A percentile compares a stretch with the other conserved stretches of the same genome.
Evolutionary conservation across 1,140 invertebrate species (phyloP).

Genomic region (Pantala flavescens): DNA sequence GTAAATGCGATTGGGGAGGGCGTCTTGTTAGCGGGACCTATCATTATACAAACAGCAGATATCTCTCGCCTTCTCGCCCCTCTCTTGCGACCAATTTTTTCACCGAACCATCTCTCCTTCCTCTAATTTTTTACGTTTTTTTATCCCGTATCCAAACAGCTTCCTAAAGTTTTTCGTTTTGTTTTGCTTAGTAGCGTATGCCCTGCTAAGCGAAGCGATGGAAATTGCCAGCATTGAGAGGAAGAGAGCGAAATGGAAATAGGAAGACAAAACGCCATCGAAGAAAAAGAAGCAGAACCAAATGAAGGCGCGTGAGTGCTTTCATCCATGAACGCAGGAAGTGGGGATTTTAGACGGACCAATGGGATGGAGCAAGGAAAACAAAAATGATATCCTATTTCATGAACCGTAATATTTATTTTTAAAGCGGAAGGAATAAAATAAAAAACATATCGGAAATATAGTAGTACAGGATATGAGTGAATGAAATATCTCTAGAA

Average conservation of each 20-base stretch:
- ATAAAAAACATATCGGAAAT: no score
- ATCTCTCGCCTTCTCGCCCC: not conserved
- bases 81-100: slow-evolving; percentile 6
- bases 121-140: not conserved
- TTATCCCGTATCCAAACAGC: not conserved
- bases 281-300: not conserved
- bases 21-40: not conserved
- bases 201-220: not conserved
- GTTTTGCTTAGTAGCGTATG: not conserved
- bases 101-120: not conserved
- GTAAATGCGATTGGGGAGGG: not conserved
- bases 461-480: no score
- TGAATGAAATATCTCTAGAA: no score
- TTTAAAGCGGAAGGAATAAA: no score
- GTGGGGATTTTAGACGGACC: not conserved
- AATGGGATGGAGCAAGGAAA: no score
- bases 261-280: not conserved
- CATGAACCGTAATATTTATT: no score
- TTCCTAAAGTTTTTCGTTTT: not conserved
- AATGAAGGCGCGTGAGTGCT: not conserved
- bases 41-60: not conserved
- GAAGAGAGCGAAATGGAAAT: not conserved
- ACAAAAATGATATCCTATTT: no score
- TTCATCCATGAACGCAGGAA: slow-evolving; percentile 5
- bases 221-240: not conserved